Evolutionary conservation across 2,888 invertebrate species (phyloP).

Genomic region (Heliconius cydno): DNA sequence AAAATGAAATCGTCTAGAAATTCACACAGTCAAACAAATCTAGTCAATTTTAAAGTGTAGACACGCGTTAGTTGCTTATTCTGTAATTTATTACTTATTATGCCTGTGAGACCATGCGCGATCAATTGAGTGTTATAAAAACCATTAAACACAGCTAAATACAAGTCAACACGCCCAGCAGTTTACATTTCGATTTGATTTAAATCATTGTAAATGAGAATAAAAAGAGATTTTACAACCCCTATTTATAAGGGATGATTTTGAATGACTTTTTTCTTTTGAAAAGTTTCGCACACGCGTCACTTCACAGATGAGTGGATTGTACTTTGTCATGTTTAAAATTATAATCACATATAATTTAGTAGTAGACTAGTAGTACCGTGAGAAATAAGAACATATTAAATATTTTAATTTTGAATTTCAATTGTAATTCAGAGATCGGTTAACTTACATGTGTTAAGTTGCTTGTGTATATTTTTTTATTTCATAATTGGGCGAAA

Average conservation of each 20-base stretch:
- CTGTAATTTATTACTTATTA: constrained; percentile 63
- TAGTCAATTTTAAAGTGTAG: constrained; percentile 56
- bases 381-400: constrained; percentile 34
- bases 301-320: constrained; percentile 77
- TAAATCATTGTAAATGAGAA: constrained; percentile 12
- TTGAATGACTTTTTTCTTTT: background rate
- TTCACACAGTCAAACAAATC: constrained; percentile 42
- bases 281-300: constrained; percentile 59
- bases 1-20: constrained; percentile 37
- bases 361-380: constrained; percentile 22
- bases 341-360: constrained; percentile 58
- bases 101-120: constrained; percentile 66
- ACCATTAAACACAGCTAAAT: constrained; percentile 75
- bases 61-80: constrained; percentile 59
- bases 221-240: constrained; percentile 47
- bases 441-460: background rate
- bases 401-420: background rate
- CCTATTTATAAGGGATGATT: background rate
- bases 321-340: constrained; percentile 79
- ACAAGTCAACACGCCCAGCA: constrained; percentile 70
- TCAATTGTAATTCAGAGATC: background rate
- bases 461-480: background rate
- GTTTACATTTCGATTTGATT: constrained; percentile 72
- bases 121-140: constrained; percentile 80
- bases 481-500: too few species aligned